Evolutionary conservation across 1,140 invertebrate genomes (phyloP).

Genomic region (Ladona fulva): DNA sequence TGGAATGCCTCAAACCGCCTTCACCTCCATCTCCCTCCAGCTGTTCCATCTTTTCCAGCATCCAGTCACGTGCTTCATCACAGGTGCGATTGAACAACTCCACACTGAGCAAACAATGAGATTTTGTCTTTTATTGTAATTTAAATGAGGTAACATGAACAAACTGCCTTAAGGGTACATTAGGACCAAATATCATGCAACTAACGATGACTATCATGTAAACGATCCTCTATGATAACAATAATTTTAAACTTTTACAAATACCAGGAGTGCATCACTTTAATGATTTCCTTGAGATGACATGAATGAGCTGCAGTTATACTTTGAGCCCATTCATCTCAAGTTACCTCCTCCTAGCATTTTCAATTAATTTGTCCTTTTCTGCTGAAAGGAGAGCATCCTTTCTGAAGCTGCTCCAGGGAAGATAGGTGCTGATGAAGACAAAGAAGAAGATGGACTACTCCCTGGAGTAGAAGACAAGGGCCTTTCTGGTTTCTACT

Average conservation of each 20-base stretch:
- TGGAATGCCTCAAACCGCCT: conserved; percentile 45
- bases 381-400: conserved; percentile 60
- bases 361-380: conserved; percentile 66
- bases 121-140: no score
- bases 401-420: conserved; percentile 51
- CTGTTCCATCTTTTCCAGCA: conserved; percentile 84
- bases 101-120: conserved; percentile 61
- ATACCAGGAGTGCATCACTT: background rate
- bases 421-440: conserved; percentile 43
- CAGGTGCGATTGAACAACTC: conserved; percentile 90
- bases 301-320: background rate
- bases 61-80: conserved; percentile 89
- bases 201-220: background rate
- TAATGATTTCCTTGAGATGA: background rate
- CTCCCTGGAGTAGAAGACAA: conserved; percentile 22
- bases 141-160: no score
- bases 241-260: background rate
- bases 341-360: conserved; percentile 67
- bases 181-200: background rate
- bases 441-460: conserved; percentile 20
- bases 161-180: background rate
- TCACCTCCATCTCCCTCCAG: conserved; percentile 69
- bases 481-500: conserved; percentile 23
- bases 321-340: conserved; percentile 59
- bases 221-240: background rate